A percentile compares a stretch with the other conserved stretches of the same genome.
Conservation (phyloP, 2,888 invertebrate species). For the Cryptus armator region DNA sequence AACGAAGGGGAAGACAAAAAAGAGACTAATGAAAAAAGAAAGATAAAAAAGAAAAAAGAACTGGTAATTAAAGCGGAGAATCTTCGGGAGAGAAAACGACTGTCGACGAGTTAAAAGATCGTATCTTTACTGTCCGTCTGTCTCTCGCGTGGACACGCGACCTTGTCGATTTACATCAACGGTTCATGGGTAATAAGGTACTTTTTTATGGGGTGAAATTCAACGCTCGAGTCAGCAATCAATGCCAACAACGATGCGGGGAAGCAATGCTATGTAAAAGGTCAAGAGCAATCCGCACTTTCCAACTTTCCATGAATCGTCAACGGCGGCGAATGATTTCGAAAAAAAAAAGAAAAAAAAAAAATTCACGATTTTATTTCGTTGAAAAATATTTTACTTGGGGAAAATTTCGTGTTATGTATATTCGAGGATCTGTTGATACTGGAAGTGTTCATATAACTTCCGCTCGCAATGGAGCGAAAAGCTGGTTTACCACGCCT, state of each 20-base stretch:
- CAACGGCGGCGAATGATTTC: background rate
- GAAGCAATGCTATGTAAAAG: conserved; percentile 8
- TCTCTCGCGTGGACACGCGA: conserved; percentile 7
- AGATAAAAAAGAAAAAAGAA: conserved; percentile 22
- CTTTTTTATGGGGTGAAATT: conserved; percentile 58
- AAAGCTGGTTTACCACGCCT: too few species aligned
- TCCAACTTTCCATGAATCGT: conserved; percentile 57
- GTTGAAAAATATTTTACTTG: background rate
- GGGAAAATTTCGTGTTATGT: background rate
- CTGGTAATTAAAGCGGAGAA: conserved; percentile 58
- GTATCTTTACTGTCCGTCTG: background rate
- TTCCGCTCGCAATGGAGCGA: too few species aligned
- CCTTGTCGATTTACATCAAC: conserved; percentile 58
- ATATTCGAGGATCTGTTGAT: too few species aligned
- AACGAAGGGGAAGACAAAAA: conserved; percentile 1
- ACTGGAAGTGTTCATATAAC: too few species aligned
- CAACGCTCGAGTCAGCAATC: background rate
- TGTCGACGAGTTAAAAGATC: conserved; percentile 12
- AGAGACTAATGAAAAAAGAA: background rate
- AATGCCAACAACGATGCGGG: background rate
- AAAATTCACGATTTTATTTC: background rate
- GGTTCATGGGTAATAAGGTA: conserved; percentile 42
- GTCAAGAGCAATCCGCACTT: conserved; percentile 45
- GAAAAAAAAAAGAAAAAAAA: conserved; percentile 9
- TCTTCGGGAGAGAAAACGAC: conserved; percentile 56